Conservation (phyloP, 1,140 invertebrate species). For the Brachionus asplanchnoidis region DNA sequence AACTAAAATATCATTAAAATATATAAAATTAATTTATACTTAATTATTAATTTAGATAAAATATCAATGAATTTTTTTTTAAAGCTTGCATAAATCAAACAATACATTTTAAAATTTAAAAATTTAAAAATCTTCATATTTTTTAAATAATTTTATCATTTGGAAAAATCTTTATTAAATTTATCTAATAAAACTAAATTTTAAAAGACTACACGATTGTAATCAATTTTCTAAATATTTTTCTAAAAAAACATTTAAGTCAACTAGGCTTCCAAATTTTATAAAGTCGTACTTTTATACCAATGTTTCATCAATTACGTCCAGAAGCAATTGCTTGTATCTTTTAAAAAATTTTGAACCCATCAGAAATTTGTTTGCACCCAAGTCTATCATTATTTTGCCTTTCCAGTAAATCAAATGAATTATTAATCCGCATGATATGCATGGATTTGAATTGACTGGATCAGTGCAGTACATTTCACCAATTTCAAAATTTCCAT, state of each 20-base stretch:
- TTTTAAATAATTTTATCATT: no score
- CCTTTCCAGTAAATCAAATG: constrained; percentile 40
- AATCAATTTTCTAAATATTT: background rate
- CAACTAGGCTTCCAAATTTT: no score
- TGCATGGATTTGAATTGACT: background rate
- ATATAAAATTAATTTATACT: no score
- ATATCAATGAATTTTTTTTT: no score
- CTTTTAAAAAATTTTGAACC: constrained; percentile 11
- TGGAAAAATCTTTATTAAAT: no score
- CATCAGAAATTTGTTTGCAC: background rate
- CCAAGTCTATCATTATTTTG: constrained; percentile 26
- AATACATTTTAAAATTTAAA: no score
- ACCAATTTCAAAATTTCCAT: background rate
- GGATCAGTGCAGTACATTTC: constrained; percentile 17
- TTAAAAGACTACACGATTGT: no score
- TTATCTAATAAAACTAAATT: no score
- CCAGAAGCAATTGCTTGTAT: background rate
- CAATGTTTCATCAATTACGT: background rate
- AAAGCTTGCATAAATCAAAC: no score
- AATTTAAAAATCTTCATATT: no score
- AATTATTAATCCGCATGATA: background rate
- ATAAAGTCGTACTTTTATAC: background rate
- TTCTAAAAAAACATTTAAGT: background rate
- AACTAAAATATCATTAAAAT: no score
- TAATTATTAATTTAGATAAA: no score